Evolutionary conservation across 2,888 invertebrate species (phyloP), one percentile per base, ranked within the genome.

Genomic region (Therioaphis trifolii): DNA sequence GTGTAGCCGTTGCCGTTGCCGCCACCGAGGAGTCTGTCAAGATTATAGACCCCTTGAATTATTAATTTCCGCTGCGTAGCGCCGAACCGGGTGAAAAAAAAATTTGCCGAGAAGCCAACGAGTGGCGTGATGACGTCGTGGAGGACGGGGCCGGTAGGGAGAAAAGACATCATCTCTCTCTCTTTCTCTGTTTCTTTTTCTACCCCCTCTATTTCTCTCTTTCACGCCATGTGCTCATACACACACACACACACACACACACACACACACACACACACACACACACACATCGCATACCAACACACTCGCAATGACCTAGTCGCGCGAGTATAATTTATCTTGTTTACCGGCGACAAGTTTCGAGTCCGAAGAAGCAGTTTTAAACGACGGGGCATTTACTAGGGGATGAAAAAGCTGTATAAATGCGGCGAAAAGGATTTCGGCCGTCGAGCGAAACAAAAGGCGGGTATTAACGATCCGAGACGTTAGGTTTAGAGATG

Each of bases 281-380:
- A 35, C 35, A 5, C 35, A 7, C 35, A 7, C 35, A 7, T n/a
- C 76, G 3, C 46, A 1, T 40, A 2, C 40, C 11, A 35, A 35
- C 35, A 35, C 35, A 35, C 35, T 15, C 46, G 49, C 71, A 63
- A 63, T 63, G 72, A 72, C 63, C 71, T 27, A 52, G 63, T 63
- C 15, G 55, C 27, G 49, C 27, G 49, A 82, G 46, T 80, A 72
- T 80, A 80, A 80, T 82, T 82, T 82, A 82, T 82, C 82, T 82
- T 82, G 82, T 82, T 82, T 82, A 82, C 82, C 82, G 82, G 72
- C 82, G 82, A 82, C 82, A 74, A 82, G 82, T 74, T 52, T 74
- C 63, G 74, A 82, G 82, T 82, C 82, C 82, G 61, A 74, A 66
- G 61, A 63, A 74, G 52, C 82, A 24, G 82, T 72, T 82, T 82